Evolutionary conservation across 2,113 vertebrate genomes (phyloP).

Genomic region (Oceanites oceanicus): DNA sequence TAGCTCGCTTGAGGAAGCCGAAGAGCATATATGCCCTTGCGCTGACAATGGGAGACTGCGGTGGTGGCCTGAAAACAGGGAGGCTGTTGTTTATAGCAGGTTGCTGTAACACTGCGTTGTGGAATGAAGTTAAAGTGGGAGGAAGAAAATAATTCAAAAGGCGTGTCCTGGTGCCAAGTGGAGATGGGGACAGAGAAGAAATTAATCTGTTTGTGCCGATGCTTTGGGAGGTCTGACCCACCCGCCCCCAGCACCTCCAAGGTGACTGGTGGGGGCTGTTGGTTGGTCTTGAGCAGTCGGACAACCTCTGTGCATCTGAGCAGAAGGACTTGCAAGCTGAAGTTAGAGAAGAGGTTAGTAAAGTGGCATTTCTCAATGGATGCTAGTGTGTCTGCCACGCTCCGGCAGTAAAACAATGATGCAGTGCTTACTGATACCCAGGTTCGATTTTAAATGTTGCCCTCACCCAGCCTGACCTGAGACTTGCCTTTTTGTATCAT

Average conservation of each 20-base stretch:
- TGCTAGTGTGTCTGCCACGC: neutral
- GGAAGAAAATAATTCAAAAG: neutral
- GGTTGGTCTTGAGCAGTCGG: neutral
- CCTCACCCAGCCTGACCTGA: neutral
- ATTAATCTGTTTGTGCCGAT: neutral
- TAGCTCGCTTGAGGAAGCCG: neutral
- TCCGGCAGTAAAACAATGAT: neutral
- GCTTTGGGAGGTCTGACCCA: neutral
- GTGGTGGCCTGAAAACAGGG: neutral
- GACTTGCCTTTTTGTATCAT: neutral
- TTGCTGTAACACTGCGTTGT: neutral
- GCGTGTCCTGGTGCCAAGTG: neutral
- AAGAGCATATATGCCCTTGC: neutral
- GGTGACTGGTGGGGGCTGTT: neutral
- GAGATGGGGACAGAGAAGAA: neutral
- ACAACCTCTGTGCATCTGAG: neutral
- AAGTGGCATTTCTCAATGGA: neutral
- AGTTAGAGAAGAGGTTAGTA: neutral
- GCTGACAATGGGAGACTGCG: neutral
- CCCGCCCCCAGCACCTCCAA: rapidly evolving
- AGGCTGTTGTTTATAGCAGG: neutral
- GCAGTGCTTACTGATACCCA: rapidly evolving
- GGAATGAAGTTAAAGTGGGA: neutral
- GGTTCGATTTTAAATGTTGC: neutral
- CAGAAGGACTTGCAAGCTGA: too few species aligned